Evolutionary conservation across 2,797 vertebrate species (phyloP).

Genomic region (Phrynocephalus vlangalii): DNA sequence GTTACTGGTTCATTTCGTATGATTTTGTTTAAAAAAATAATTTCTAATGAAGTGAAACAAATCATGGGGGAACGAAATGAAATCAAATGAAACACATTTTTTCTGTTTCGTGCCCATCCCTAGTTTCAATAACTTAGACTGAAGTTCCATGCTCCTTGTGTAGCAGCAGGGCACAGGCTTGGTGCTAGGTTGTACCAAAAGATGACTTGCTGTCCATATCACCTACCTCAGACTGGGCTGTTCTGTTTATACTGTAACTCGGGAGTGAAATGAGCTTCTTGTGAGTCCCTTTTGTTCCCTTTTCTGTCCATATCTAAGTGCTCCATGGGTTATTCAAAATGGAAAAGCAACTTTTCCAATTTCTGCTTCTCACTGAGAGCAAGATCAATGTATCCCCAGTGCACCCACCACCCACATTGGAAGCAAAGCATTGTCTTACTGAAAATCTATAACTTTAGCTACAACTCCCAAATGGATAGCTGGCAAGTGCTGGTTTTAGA

Average conservation of each 20-base stretch:
- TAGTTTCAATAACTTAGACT: too few relatives aligned
- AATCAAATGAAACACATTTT: too few relatives aligned
- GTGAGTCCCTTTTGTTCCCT: neutral
- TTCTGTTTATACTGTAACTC: neutral
- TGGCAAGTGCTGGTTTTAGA: neutral
- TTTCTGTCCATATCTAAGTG: neutral
- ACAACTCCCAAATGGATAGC: slow-evolving; percentile 13
- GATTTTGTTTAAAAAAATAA: too few relatives aligned
- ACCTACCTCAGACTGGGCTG: neutral
- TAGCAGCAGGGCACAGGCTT: neutral
- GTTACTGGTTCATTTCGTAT: too few relatives aligned
- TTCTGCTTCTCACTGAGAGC: neutral
- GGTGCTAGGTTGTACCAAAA: neutral
- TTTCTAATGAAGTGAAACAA: too few relatives aligned
- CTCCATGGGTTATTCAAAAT: neutral
- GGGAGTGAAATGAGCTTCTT: neutral
- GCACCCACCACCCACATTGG: neutral
- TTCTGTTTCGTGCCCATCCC: too few relatives aligned
- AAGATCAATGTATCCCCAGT: neutral
- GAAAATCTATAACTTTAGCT: slow-evolving; percentile 22
- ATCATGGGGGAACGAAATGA: too few relatives aligned
- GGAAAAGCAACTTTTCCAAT: neutral
- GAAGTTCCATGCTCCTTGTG: neutral
- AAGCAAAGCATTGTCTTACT: slow-evolving; percentile 16
- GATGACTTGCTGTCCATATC: neutral